These are phyloP conservation scores for Cyanocitta stelleri DNA, from an alignment of 2,113 vertebrate genomes.

Conservation along the genomic window DNA sequence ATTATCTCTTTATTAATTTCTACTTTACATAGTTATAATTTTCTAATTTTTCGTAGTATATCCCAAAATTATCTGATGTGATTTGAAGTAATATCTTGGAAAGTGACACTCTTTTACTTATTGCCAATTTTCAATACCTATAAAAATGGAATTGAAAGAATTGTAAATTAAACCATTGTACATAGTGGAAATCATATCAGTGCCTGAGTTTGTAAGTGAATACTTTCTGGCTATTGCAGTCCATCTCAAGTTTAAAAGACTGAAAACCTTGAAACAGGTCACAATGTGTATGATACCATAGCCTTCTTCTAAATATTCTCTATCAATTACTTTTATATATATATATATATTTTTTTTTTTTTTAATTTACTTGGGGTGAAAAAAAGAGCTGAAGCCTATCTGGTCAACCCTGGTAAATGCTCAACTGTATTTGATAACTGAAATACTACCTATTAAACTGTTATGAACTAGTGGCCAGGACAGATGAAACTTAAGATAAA, in stretches of 20 bases:
- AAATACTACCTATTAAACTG: not conserved
- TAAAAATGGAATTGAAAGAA: conserved; percentile 59
- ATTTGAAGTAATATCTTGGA: conserved; percentile 49
- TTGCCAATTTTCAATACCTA: conserved; percentile 44
- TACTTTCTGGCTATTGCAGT: not conserved
- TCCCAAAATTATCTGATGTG: not conserved
- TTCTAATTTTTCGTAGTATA: conserved; percentile 24
- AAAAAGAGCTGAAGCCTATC: not conserved
- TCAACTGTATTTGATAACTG: not conserved
- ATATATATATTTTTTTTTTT: not conserved
- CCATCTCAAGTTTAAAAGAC: conserved; percentile 17
- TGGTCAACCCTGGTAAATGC: not conserved
- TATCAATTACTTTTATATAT: not conserved
- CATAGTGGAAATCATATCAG: not conserved
- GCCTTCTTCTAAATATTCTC: conserved; percentile 22
- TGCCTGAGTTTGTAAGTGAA: conserved; percentile 16
- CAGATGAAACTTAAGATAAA: not conserved
- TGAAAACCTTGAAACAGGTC: not conserved
- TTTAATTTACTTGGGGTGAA: not conserved
- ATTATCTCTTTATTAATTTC: not conserved
- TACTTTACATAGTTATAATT: conserved; percentile 28
- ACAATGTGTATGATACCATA: not conserved
- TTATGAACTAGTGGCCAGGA: not conserved
- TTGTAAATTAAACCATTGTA: conserved; percentile 56
- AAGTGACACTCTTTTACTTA: conserved; percentile 27